phyloP scores from a whole-genome alignment of 2,888 invertebrate species.

The Tachina grossa region DNA sequence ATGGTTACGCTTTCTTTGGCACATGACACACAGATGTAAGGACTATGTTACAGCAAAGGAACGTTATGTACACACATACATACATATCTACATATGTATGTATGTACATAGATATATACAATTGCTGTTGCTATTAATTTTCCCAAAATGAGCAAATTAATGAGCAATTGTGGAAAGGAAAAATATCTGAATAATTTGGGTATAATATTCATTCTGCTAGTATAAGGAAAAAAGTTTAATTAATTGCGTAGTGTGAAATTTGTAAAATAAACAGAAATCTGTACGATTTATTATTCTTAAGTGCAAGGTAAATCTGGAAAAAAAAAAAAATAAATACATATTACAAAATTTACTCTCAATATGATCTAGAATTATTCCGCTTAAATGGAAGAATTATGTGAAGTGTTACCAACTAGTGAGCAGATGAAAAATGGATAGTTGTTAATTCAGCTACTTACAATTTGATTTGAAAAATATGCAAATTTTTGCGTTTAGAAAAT shows the following conservation, averaged over 20 bases:
- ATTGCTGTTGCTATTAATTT: conserved; percentile 17
- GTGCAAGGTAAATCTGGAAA: not conserved
- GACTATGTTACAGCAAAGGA: too few relatives aligned
- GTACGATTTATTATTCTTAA: conserved; percentile 10
- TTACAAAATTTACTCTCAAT: conserved; percentile 5
- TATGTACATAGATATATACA: not conserved
- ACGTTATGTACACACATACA: not conserved
- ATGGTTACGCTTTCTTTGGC: too few relatives aligned
- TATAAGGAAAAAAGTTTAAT: not conserved
- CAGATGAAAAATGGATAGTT: too few relatives aligned
- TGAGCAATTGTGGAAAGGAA: conserved; percentile 47
- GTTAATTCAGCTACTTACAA: too few relatives aligned
- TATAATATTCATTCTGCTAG: conserved; percentile 1
- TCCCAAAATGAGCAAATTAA: conserved; percentile 41
- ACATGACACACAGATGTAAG: too few relatives aligned
- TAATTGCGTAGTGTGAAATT: conserved; percentile 8
- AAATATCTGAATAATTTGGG: conserved; percentile 36
- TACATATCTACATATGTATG: not conserved
- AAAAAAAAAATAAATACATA: not conserved
- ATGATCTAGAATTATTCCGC: not conserved
- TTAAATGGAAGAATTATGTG: too few relatives aligned
- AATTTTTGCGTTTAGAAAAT: too few relatives aligned
- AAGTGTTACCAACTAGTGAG: too few relatives aligned
- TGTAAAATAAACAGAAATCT: not conserved
- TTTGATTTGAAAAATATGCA: too few relatives aligned